A percentile compares a stretch with the other conserved stretches of the same genome.
Conservation (phyloP, 2,888 invertebrate species). For the Chydorus sphaericus region DNA sequence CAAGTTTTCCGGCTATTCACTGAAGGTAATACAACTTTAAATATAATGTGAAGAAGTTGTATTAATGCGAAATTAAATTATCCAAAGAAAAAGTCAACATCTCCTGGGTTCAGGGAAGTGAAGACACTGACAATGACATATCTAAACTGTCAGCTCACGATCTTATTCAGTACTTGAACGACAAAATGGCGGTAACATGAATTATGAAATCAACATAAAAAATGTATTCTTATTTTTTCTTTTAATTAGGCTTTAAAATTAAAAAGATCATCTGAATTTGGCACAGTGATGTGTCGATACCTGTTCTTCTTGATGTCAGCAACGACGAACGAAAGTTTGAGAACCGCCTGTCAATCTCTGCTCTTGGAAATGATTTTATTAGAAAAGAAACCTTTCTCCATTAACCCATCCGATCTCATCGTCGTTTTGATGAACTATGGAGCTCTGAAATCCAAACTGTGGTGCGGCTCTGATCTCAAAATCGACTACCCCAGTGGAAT, state of each 20-base stretch:
- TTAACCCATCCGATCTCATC: background rate
- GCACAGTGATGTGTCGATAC: background rate
- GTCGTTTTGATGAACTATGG: background rate
- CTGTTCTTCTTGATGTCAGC: background rate
- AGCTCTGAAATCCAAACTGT: background rate
- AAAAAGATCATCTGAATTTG: background rate
- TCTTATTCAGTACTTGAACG: background rate
- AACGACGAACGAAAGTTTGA: background rate
- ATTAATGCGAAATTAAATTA: background rate
- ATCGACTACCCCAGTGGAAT: background rate
- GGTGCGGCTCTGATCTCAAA: background rate
- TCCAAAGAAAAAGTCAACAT: background rate
- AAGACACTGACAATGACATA: background rate
- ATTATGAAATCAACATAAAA: background rate
- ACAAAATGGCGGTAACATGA: background rate
- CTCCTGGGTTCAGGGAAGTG: background rate
- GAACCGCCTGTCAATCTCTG: background rate
- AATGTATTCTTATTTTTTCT: background rate
- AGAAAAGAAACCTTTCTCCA: background rate
- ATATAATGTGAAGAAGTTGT: background rate
- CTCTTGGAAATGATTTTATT: background rate
- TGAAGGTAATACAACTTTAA: background rate
- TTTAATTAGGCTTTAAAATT: background rate
- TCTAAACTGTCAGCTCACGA: background rate
- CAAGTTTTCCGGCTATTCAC: background rate